Conservation (phyloP, 2,797 vertebrate species). For the Cossypha niveicapilla region DNA sequence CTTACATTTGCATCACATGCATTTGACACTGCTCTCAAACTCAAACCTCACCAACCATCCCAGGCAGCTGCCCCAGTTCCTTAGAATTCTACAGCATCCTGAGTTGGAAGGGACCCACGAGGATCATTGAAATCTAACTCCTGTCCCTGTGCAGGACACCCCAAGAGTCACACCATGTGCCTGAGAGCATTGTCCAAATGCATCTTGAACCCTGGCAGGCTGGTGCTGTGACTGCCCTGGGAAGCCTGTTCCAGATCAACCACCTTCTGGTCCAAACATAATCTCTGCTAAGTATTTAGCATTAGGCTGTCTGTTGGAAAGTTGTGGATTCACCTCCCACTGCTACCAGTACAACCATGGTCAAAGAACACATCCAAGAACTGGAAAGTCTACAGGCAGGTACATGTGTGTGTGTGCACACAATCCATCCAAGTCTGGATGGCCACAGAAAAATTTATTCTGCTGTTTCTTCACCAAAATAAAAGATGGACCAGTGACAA, state of each 20-base stretch:
- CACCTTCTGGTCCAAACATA: not conserved
- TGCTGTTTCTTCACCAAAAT: not conserved
- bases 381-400: not conserved
- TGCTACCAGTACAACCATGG: not conserved
- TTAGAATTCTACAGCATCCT: not conserved
- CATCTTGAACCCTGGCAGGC: not conserved
- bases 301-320: not conserved
- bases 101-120: not conserved
- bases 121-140: not conserved
- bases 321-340: not conserved
- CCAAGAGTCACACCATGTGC: too few species aligned
- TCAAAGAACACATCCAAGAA: not conserved
- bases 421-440: not conserved
- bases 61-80: not conserved
- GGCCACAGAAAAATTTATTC: not conserved
- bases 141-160: not conserved
- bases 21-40: not conserved
- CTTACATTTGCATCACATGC: not conserved
- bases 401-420: accelerated
- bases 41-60: not conserved
- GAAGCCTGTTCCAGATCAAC: accelerated
- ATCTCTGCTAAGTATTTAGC: accelerated
- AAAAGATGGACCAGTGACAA: not conserved
- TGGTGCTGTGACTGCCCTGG: not conserved
- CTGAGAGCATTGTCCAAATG: accelerated